Percentiles rank a stretch among this genome's conserved stretches.
Evolutionary conservation across 2,888 invertebrate genomes (phyloP).

Genomic region (Eristalis intricaria): DNA sequence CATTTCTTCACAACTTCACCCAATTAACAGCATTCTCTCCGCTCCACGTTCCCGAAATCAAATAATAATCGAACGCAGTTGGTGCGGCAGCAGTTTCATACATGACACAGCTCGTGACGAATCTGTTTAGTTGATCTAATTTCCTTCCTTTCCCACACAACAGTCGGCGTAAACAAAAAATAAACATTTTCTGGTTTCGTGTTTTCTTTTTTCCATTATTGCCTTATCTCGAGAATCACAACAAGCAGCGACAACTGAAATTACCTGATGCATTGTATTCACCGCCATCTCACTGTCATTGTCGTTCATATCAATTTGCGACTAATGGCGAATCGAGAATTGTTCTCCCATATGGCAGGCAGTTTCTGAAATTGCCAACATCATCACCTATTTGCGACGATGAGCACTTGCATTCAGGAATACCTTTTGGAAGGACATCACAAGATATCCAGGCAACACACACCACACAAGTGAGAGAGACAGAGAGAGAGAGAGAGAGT

Average conservation of each 20-base stretch:
- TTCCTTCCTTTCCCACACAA: not conserved
- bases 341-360: not conserved
- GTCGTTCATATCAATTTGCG: not conserved
- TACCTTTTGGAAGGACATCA: not conserved
- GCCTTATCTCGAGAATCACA: not conserved
- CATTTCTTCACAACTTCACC: not conserved
- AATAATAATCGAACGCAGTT: too few species aligned
- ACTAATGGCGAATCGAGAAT: not conserved
- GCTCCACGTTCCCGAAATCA: too few species aligned
- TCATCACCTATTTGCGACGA: not conserved
- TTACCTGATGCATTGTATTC: not conserved
- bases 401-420: not conserved
- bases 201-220: not conserved
- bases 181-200: not conserved
- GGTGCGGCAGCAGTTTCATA: not conserved
- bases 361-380: not conserved
- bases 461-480: too few species aligned
- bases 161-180: constrained; percentile 1
- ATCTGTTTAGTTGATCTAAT: not conserved
- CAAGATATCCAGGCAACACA: not conserved
- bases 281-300: not conserved
- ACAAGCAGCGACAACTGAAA: not conserved
- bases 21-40: not conserved
- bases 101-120: not conserved
- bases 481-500: not conserved